phyloP scores from a whole-genome alignment of 1,140 invertebrate genomes.

The Neodiprion virginianus region DNA sequence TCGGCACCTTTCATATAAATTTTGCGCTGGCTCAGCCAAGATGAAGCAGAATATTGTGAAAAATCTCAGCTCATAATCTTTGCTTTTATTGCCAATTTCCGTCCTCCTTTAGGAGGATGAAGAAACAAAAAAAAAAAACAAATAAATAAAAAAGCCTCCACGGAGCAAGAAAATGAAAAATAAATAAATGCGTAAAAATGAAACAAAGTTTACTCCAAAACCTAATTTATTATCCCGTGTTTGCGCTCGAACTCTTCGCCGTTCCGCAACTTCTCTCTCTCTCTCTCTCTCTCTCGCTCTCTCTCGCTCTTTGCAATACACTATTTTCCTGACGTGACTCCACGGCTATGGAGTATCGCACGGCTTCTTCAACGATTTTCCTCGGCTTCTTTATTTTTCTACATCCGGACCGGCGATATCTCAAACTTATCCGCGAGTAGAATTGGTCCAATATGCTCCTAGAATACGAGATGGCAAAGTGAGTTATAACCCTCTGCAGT shows the following conservation, averaged over 20 bases:
- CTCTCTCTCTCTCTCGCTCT: no score
- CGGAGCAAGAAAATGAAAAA: no score
- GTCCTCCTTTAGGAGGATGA: no score
- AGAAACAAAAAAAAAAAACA: no score
- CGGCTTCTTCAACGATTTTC: neutral
- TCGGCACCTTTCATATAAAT: no score
- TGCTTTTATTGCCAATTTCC: no score
- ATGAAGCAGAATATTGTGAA: no score
- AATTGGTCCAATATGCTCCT: slow-evolving; percentile 2
- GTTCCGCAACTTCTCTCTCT: neutral
- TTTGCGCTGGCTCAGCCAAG: no score
- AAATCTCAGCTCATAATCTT: no score
- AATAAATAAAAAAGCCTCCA: no score
- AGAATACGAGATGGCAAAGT: neutral
- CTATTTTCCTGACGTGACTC: neutral
- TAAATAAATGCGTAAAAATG: no score
- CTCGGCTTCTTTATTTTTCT: neutral
- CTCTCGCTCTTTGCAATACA: no score
- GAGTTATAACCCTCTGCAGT: neutral
- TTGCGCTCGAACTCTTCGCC: neutral
- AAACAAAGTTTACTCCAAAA: neutral
- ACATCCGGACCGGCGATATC: slow-evolving; percentile 1
- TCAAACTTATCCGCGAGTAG: slow-evolving; percentile 1
- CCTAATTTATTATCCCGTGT: slow-evolving; percentile 2
- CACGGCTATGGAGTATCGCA: neutral